phyloP scores from a whole-genome alignment of 2,888 invertebrate species.

The Embidobia sp. region DNA sequence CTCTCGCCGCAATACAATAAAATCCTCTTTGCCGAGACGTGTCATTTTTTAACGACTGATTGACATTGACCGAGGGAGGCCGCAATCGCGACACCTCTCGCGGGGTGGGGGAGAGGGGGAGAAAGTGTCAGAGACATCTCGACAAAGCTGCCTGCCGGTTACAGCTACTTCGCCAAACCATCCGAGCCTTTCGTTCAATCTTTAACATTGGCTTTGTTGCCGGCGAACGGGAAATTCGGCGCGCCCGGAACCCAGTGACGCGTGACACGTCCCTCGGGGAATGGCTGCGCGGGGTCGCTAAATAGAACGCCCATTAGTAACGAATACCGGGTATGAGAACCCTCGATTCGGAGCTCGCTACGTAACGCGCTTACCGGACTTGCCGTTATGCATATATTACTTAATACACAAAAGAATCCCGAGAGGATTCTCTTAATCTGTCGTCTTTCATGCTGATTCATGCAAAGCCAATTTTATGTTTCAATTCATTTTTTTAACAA shows the following conservation, averaged over 20 bases:
- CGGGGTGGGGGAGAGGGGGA: slow-evolving; percentile 33
- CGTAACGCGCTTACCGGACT: slow-evolving; percentile 50
- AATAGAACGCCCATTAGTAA: slow-evolving; percentile 79
- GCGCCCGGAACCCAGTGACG: slow-evolving; percentile 69
- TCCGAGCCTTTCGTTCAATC: slow-evolving; percentile 47
- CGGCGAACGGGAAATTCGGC: slow-evolving; percentile 52
- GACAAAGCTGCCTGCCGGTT: slow-evolving; percentile 42
- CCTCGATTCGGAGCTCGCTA: slow-evolving; percentile 41
- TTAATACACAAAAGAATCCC: slow-evolving; percentile 57
- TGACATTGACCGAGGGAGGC: slow-evolving; percentile 78
- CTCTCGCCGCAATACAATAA: slow-evolving; percentile 60
- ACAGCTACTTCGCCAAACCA: slow-evolving; percentile 19
- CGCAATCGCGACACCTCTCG: slow-evolving; percentile 59
- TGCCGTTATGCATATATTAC: slow-evolving; percentile 58
- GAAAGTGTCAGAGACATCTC: slow-evolving; percentile 64
- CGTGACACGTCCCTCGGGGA: slow-evolving; percentile 76
- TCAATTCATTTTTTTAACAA: slow-evolving; percentile 43
- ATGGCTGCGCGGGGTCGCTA: slow-evolving; percentile 71
- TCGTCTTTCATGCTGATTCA: slow-evolving; percentile 56
- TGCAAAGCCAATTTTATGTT: slow-evolving; percentile 57
- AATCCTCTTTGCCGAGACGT: slow-evolving; percentile 63
- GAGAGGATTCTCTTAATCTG: slow-evolving; percentile 53
- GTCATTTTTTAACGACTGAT: slow-evolving; percentile 80
- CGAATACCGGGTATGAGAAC: slow-evolving; percentile 73
- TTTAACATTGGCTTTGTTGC: slow-evolving; percentile 65